Percentiles rank a stretch among this genome's conserved stretches.
Conservation (phyloP, 2,113 vertebrate species). For the Sphyrna mokarran region DNA sequence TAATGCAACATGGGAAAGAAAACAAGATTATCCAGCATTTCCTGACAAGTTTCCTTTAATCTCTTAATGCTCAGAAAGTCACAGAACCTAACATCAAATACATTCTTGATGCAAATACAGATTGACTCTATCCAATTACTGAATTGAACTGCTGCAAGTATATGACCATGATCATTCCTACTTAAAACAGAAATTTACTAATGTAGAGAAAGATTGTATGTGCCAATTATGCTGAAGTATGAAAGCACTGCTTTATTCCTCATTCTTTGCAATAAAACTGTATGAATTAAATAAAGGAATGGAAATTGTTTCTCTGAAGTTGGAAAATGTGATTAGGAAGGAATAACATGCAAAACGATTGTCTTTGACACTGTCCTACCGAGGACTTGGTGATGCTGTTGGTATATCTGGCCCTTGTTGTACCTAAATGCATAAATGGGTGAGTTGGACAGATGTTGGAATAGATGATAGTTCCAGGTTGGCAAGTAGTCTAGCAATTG, state of each 20-base stretch:
- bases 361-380: not conserved
- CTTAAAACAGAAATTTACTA: not conserved
- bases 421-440: not conserved
- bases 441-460: not conserved
- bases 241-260: not conserved
- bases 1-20: constrained; percentile 9
- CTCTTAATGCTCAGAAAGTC: not conserved
- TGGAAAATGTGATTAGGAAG: not conserved
- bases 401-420: not conserved
- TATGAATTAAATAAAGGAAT: not conserved
- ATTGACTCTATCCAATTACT: not conserved
- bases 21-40: constrained; percentile 13
- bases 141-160: not conserved
- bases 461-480: not conserved
- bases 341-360: too few relatives aligned
- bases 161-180: not conserved
- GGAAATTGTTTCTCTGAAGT: not conserved
- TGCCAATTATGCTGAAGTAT: not conserved
- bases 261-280: not conserved
- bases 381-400: not conserved
- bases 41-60: not conserved
- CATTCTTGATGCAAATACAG: not conserved
- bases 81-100: constrained; percentile 13
- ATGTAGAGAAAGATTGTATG: not conserved
- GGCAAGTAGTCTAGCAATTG: not conserved